Base-by-base conservation (phyloP, 2,888 invertebrate genomes). In the Tribolium freemani region DNA sequence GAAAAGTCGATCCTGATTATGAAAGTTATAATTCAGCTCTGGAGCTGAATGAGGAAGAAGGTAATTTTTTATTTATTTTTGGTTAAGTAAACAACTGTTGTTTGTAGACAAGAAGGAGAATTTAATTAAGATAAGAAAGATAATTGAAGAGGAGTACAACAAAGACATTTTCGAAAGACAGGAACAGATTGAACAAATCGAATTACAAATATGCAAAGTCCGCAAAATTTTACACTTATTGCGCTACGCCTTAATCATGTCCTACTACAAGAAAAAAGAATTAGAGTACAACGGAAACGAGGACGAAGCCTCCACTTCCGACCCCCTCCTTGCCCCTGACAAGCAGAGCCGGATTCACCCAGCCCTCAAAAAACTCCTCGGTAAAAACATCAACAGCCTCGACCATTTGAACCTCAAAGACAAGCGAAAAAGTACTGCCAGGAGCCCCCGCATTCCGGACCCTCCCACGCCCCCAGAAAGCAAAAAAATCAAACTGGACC, bases 121-220 rank as follows among this genome's bases (percentile, higher is more conserved):
- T 72, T 88, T 88, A 76, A 86, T 88, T 21, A 92, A 94, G 69
- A 88, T 95, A 20, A 88, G 89, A 77, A 86, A 88, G 21, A 92
- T 95, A 61, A 89, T 96, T 30, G 89, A 90, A 76, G 88, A 88
- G 70, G 93, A 95, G 85, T 95, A 96, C 86, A 88, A 90, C 51
- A 89, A 88, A 56, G 95, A 96, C 84, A 87, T 95, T 8, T 87
- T 88, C 56, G 83, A 87, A 1, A 91, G 94, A 81, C 92, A 94
- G 82, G 89, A 90, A 67, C 94, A 95, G 87, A 87, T 95, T 9
- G 88, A 91, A 73, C 87, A 91, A 60, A 91, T 94, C 71, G 92
- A 94, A 82, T 89, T 91, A 73, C 89, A 91, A 85, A 88, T 91
- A 78, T 88, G 88, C 44, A 87, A 88, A 78, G 89, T 90, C 0